These are phyloP conservation scores for Jaculus jaculus DNA, from an alignment of 2,113 vertebrate species.

Conservation along the genomic window DNA sequence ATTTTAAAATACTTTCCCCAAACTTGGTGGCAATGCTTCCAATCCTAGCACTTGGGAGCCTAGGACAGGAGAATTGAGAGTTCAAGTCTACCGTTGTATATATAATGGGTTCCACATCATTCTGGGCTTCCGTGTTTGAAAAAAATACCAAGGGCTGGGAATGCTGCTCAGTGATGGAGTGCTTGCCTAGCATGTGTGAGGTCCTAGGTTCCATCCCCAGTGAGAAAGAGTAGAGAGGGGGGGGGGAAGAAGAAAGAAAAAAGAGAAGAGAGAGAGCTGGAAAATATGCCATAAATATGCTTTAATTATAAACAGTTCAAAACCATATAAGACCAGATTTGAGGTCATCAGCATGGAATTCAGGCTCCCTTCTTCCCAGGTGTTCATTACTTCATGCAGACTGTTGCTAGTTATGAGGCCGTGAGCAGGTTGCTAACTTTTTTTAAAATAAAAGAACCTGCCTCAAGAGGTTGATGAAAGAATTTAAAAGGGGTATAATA, in stretches of 20 bases:
- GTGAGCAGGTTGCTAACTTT: background rate
- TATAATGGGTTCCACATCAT: background rate
- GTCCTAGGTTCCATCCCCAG: background rate
- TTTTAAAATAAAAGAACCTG: background rate
- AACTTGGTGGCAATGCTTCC: background rate
- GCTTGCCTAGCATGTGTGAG: background rate
- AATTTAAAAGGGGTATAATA: background rate
- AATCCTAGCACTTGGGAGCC: background rate
- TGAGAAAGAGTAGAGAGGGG: background rate
- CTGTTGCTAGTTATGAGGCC: background rate
- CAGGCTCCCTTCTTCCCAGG: background rate
- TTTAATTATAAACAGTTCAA: conserved; percentile 4
- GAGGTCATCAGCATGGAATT: background rate
- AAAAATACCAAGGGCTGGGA: background rate
- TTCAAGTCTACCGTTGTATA: background rate
- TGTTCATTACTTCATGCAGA: background rate
- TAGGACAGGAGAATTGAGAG: background rate
- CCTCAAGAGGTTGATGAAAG: background rate
- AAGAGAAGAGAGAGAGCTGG: background rate
- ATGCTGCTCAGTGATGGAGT: background rate
- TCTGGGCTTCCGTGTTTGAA: background rate
- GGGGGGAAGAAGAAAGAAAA: background rate
- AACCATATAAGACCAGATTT: background rate
- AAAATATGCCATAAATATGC: background rate
- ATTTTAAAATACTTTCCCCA: background rate